phyloP scores from a whole-genome alignment of 2,113 vertebrate species.

The Thamnaconus septentrionalis region DNA sequence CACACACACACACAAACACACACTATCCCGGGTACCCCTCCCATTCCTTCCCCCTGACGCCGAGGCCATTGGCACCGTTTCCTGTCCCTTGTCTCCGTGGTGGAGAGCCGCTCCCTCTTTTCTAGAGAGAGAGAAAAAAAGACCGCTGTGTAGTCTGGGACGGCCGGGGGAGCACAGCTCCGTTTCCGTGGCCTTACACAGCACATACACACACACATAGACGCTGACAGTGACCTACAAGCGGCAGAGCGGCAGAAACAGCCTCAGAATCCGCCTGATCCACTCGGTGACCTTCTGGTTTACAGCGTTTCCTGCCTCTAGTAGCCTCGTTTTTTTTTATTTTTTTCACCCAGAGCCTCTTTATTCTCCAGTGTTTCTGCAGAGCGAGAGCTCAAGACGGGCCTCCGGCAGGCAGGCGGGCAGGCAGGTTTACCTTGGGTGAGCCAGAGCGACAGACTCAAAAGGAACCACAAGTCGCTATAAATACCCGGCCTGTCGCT shows the following conservation, averaged over 20 bases:
- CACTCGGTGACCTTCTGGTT: constrained; percentile 36
- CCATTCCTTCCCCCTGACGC: constrained; percentile 69
- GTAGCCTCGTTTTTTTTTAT: no score
- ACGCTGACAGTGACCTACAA: constrained; percentile 14
- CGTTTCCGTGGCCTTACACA: background rate
- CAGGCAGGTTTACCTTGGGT: constrained; percentile 56
- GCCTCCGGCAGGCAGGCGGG: constrained; percentile 4
- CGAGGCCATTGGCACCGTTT: constrained; percentile 57
- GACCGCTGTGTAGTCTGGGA: constrained; percentile 7
- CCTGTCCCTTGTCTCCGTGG: constrained; percentile 55
- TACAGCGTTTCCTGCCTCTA: constrained; percentile 31
- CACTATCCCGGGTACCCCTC: constrained; percentile 57
- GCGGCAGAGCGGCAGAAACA: constrained; percentile 10
- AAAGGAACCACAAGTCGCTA: constrained; percentile 57
- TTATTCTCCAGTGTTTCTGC: no score
- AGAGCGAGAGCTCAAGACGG: no score
- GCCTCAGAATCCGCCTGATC: constrained; percentile 22
- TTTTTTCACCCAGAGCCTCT: constrained; percentile 30
- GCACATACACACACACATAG: constrained; percentile 21
- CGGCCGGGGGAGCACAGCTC: constrained; percentile 2
- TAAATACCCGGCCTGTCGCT: constrained; percentile 65
- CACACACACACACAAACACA: constrained; percentile 24
- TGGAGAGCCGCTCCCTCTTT: constrained; percentile 49
- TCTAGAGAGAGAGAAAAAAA: constrained; percentile 4
- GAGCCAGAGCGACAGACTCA: constrained; percentile 39